phyloP scores from a whole-genome alignment of 2,888 invertebrate genomes.

The Deilephila elpenor region DNA sequence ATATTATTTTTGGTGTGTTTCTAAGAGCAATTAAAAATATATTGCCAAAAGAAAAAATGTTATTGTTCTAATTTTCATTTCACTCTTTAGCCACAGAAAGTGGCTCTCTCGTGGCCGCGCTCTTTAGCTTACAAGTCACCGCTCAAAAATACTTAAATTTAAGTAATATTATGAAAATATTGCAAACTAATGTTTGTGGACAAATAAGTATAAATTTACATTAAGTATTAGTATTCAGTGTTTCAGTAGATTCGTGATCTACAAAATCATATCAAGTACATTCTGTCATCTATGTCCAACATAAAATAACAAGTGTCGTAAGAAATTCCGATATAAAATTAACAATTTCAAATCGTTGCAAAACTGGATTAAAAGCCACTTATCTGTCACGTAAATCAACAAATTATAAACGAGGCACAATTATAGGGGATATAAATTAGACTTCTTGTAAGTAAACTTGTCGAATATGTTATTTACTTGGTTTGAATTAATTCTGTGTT shows the following conservation, averaged over 20 bases:
- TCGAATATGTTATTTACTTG: not conserved
- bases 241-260: not conserved
- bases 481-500: not conserved
- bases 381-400: slow-evolving; percentile 18
- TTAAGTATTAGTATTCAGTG: no score
- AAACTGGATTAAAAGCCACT: slow-evolving; percentile 10
- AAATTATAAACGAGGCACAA: slow-evolving; percentile 4
- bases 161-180: no score
- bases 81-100: no score
- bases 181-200: no score
- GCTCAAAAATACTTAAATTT: no score
- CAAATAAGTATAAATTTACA: no score
- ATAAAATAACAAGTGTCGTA: not conserved
- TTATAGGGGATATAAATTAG: not conserved
- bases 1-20: no score
- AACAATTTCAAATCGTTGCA: not conserved
- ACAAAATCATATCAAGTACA: not conserved
- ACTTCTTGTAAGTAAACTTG: not conserved
- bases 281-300: not conserved
- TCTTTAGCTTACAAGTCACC: no score
- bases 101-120: no score
- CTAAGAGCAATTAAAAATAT: no score
- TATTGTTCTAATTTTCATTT: no score
- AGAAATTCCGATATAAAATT: slow-evolving; percentile 15
- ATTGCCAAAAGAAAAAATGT: no score